Conservation (phyloP, 2,888 invertebrate species). For the Gortyna flavago region DNA sequence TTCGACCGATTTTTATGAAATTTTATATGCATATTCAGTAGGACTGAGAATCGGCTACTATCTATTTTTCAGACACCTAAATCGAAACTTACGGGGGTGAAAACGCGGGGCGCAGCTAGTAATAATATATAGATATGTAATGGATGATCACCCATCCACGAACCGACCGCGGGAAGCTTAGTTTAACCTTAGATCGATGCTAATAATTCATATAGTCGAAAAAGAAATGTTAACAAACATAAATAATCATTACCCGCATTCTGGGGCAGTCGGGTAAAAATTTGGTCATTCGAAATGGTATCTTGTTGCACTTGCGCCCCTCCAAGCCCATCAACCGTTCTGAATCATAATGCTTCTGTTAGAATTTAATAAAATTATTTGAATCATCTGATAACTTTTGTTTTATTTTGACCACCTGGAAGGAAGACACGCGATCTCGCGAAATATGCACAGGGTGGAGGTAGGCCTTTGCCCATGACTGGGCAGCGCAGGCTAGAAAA, state of each 20-base stretch:
- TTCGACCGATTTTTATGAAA: too few species aligned
- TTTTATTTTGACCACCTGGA: neutral
- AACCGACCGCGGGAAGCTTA: too few species aligned
- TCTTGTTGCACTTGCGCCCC: neutral
- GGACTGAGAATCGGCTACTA: too few species aligned
- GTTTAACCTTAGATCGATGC: neutral
- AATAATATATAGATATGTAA: too few species aligned
- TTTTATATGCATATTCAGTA: too few species aligned
- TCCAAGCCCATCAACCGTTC: neutral
- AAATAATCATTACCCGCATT: neutral
- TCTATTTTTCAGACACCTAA: too few species aligned
- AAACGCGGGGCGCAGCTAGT: too few species aligned
- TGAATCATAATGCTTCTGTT: neutral
- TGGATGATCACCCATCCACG: too few species aligned
- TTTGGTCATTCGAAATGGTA: neutral
- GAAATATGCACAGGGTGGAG: neutral
- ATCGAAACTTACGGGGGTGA: too few species aligned
- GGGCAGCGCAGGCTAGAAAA: neutral
- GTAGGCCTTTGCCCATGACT: neutral
- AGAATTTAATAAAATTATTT: neutral
- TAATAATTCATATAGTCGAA: conserved; percentile 23
- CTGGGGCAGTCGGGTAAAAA: too few species aligned
- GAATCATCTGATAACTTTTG: neutral
- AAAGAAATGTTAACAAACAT: neutral
- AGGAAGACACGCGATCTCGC: neutral